Conservation (phyloP, 2,797 vertebrate genomes). For the Pteropus rufus region DNA sequence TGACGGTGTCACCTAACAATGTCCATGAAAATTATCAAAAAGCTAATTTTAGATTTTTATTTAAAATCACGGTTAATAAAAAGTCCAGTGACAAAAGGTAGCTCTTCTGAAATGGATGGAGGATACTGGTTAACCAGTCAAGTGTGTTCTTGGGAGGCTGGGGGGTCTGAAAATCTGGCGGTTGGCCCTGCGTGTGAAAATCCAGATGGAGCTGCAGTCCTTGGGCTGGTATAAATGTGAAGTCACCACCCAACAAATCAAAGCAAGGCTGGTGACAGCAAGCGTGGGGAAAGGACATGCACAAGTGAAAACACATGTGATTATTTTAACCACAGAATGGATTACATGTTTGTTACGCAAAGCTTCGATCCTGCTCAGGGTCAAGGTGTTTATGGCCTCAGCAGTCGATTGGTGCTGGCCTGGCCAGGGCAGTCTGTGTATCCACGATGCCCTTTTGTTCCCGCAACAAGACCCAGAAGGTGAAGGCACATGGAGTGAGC, state of each 20-base stretch:
- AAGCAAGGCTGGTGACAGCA: not conserved
- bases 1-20: not conserved
- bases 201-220: rapidly evolving
- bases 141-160: not conserved
- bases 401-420: rapidly evolving
- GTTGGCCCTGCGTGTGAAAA: not conserved
- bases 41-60: not conserved
- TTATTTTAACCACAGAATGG: not conserved
- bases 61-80: not conserved
- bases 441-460: not conserved
- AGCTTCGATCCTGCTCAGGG: rapidly evolving
- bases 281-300: rapidly evolving
- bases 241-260: not conserved
- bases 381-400: too few relatives aligned
- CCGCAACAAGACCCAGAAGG: not conserved
- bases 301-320: rapidly evolving
- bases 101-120: not conserved
- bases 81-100: not conserved
- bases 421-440: not conserved
- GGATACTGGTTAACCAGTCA: rapidly evolving
- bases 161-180: rapidly evolving
- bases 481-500: not conserved
- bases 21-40: not conserved
- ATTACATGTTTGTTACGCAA: not conserved
- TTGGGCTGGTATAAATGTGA: rapidly evolving